Base-by-base conservation (phyloP, 2,888 invertebrate genomes). In the Tubiluchus corallicola region DNA sequence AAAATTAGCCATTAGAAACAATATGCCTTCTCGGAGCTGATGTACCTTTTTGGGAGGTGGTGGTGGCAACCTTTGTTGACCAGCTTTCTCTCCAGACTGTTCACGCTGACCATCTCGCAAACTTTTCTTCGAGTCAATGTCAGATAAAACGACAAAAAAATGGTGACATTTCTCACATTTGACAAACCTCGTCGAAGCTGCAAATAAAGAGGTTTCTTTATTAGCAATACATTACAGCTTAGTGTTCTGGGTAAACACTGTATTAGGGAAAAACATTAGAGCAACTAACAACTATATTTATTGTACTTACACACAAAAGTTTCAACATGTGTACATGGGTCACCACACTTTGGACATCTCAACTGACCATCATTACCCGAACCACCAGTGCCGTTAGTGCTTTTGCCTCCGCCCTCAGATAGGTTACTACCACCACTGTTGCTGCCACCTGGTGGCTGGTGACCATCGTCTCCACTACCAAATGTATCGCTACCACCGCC, bases 121-220 rank as follows among this genome's bases (percentile, higher is more conserved):
- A 55, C 73, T 79, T 66, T 81, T 81, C 67, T 88, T 85, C 19
- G 83, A 78, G 66, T 92, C 90, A 29, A 82, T 77, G 58, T 92
- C 90, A 53, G 87, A 87, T 49, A 92, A 71, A 18, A 94, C 88
- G 21, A 92, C 88, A 64, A 92, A 94, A 71, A 94, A 92, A 64
- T 92, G 90, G 67, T 90, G 87, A 61, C 94, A 94, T 65, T 90
- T 92, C 65, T 92, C 90, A 68, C 94, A 94, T 68, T 90, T 92
- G 29, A 94, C 92, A 68, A 94, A 94, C 53, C 90, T 74, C 39
- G 90, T 88, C 42, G 90, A 88, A 47, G 74, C 74, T 74, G 53
- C n/a, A 51, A 54, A 38, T 53, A 41, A 53, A 46, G 52, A 39
- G 41, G n/a, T n/a, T n/a, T n/a, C n/a, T n/a, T n/a, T n/a, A n/a